phyloP scores from a whole-genome alignment of 2,888 invertebrate genomes.

The Athrips mouffetella region DNA sequence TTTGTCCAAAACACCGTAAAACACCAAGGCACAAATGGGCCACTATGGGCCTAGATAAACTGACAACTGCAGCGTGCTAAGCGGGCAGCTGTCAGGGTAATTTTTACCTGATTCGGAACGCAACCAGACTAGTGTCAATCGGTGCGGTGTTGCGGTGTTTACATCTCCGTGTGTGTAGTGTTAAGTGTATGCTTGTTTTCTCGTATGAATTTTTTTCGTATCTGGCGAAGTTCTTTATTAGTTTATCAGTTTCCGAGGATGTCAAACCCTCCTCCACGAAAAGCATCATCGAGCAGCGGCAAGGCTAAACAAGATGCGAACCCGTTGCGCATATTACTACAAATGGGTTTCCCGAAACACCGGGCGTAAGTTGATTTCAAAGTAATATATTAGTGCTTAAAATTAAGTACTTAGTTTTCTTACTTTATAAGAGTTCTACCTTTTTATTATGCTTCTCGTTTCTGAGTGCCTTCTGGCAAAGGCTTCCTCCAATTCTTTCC shows the following conservation, averaged over 20 bases:
- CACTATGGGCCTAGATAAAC: too few relatives aligned
- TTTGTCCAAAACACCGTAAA: too few relatives aligned
- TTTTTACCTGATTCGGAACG: too few relatives aligned
- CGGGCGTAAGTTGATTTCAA: constrained; percentile 84
- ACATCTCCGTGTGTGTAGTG: constrained; percentile 6
- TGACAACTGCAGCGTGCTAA: too few relatives aligned
- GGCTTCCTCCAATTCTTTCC: too few relatives aligned
- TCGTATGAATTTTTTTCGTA: constrained; percentile 30
- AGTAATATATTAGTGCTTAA: not conserved
- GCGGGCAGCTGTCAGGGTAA: too few relatives aligned
- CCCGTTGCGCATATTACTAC: constrained; percentile 88
- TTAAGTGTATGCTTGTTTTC: constrained; percentile 13
- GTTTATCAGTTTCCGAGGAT: constrained; percentile 57
- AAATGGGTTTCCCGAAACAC: constrained; percentile 93
- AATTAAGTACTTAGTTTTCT: too few relatives aligned
- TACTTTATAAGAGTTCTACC: too few relatives aligned
- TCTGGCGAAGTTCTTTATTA: constrained; percentile 30
- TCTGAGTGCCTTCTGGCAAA: too few relatives aligned
- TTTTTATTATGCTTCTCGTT: too few relatives aligned
- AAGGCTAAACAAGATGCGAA: constrained; percentile 85
- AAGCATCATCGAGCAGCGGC: constrained; percentile 77
- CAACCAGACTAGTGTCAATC: too few relatives aligned
- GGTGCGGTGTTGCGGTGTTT: not conserved
- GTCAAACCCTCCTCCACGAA: constrained; percentile 87
- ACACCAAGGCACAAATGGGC: too few relatives aligned